Conservation (phyloP, 1,140 invertebrate genomes). For the Atta texana region DNA sequence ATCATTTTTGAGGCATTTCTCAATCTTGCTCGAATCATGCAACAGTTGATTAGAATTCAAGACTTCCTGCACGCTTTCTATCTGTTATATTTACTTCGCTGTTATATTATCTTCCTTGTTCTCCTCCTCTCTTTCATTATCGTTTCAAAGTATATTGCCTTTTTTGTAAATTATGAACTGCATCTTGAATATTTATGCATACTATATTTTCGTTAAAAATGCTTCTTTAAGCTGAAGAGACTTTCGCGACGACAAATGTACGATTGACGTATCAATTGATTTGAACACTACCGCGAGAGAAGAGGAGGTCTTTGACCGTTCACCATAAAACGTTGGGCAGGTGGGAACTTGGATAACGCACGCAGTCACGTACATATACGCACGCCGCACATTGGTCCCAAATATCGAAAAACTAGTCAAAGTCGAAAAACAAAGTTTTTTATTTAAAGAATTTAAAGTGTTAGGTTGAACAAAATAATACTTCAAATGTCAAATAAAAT, state of each 20-base stretch:
- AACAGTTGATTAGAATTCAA: slow-evolving; percentile 30
- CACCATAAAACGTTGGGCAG: slow-evolving; percentile 11
- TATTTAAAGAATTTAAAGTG: too few relatives aligned
- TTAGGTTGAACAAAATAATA: too few relatives aligned
- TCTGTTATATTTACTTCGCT: slow-evolving; percentile 6
- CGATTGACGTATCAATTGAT: background rate
- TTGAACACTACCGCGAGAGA: background rate
- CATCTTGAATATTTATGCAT: background rate
- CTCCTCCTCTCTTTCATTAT: background rate
- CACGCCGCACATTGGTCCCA: too few relatives aligned
- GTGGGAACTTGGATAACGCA: slow-evolving; percentile 18
- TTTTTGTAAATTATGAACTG: background rate
- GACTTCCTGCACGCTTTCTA: slow-evolving; percentile 1
- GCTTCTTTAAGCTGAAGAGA: background rate
- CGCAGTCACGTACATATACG: too few relatives aligned
- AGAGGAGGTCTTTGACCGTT: slow-evolving; percentile 38
- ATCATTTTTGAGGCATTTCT: background rate
- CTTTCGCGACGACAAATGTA: background rate
- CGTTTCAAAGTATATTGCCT: background rate
- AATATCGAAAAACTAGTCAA: too few relatives aligned
- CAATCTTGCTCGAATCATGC: background rate
- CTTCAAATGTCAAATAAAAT: too few relatives aligned
- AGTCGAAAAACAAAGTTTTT: too few relatives aligned
- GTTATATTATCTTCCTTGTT: background rate
- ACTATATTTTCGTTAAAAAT: background rate